phyloP scores from a whole-genome alignment of 2,797 vertebrate genomes.

The Anguilla anguilla region DNA sequence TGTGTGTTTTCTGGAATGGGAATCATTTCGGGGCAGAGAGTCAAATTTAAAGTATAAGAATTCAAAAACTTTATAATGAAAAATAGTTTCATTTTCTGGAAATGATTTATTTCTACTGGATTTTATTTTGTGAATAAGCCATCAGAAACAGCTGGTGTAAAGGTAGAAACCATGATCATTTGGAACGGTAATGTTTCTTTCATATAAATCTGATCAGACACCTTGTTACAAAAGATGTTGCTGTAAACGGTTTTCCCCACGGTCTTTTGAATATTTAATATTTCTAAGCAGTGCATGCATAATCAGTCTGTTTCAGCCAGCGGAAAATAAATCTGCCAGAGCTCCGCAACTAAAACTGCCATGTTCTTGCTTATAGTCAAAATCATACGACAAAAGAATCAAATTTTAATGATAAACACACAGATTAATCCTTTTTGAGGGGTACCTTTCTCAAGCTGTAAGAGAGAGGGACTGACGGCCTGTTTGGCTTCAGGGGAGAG shows the following conservation, averaged over 20 bases:
- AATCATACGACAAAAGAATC: not conserved
- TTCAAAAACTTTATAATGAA: not conserved
- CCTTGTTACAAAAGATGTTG: not conserved
- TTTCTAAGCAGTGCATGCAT: not conserved
- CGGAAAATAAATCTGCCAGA: not conserved
- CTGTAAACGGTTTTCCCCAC: not conserved
- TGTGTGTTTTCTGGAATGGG: not conserved
- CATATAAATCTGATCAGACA: not conserved
- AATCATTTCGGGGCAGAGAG: not conserved
- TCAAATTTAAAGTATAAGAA: not conserved
- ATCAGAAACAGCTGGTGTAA: not conserved
- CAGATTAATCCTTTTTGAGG: not conserved
- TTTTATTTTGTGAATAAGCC: not conserved
- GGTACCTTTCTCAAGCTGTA: not conserved
- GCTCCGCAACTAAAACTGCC: not conserved
- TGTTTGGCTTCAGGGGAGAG: conserved; percentile 18
- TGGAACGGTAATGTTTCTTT: not conserved
- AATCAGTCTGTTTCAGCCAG: not conserved
- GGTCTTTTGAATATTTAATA: not conserved
- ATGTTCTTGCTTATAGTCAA: not conserved
- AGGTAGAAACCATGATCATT: not conserved
- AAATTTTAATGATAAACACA: not conserved
- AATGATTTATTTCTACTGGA: no score
- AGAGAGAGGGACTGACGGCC: not conserved
- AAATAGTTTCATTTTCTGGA: not conserved